Conservation (phyloP, 2,888 invertebrate species). For the Patella ulyssiponensis region DNA sequence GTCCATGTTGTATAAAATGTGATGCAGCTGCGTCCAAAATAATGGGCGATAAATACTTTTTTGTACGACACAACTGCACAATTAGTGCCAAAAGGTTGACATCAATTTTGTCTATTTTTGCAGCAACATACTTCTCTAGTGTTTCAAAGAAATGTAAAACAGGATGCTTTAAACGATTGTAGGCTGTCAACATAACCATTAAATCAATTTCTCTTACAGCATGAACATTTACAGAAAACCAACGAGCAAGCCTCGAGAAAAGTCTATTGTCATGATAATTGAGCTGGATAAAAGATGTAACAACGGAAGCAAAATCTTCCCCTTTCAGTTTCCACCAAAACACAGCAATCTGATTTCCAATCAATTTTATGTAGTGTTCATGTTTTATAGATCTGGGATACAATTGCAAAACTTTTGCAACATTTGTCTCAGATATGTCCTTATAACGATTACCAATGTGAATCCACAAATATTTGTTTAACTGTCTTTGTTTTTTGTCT, state of each 20-base stretch:
- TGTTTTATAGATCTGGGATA: conserved; percentile 76
- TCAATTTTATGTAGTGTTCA: conserved; percentile 75
- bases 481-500: conserved; percentile 72
- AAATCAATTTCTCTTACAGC: conserved; percentile 76
- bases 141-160: conserved; percentile 75
- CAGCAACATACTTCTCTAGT: conserved; percentile 78
- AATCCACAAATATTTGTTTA: conserved; percentile 80
- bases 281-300: conserved; percentile 50
- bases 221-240: conserved; percentile 79
- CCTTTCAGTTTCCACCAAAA: conserved; percentile 75
- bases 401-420: conserved; percentile 76
- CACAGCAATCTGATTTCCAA: conserved; percentile 77
- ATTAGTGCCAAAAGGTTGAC: conserved; percentile 78
- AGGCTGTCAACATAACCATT: conserved; percentile 74
- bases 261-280: conserved; percentile 50
- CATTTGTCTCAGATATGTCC: conserved; percentile 77
- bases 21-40: conserved; percentile 77
- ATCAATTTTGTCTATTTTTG: conserved; percentile 72
- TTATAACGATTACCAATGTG: conserved; percentile 77
- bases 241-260: conserved; percentile 73
- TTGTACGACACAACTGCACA: conserved; percentile 78
- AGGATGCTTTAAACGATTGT: conserved; percentile 72
- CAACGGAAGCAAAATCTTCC: conserved; percentile 59
- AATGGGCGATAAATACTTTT: conserved; percentile 76
- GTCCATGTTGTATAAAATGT: conserved; percentile 75